A percentile compares a stretch with the other conserved stretches of the same genome.
These are phyloP conservation scores for Emys orbicularis DNA, from an alignment of 2,797 vertebrate species.

Conservation along the genomic window DNA sequence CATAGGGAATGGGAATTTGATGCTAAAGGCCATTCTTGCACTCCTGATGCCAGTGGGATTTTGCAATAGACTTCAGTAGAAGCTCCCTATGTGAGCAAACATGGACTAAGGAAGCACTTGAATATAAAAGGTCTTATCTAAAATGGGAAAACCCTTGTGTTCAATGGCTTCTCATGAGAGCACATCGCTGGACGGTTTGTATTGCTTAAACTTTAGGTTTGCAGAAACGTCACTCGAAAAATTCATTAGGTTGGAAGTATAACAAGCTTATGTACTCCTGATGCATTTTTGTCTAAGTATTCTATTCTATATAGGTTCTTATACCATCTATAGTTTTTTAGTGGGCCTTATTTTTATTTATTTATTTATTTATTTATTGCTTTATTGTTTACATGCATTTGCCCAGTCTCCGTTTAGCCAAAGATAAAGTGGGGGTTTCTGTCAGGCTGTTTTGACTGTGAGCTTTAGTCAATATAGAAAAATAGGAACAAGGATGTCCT, in stretches of 20 bases:
- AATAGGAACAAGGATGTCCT: background rate
- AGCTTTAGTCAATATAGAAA: background rate
- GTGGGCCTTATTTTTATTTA: background rate
- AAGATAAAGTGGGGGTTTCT: background rate
- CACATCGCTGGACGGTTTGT: background rate
- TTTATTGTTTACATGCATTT: background rate
- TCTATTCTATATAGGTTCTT: background rate
- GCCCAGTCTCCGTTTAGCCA: background rate
- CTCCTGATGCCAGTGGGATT: background rate
- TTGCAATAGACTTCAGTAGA: background rate
- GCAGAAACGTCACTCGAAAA: background rate
- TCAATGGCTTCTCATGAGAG: background rate
- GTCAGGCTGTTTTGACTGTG: background rate
- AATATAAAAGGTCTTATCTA: background rate
- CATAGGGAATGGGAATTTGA: background rate
- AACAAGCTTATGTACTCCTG: background rate
- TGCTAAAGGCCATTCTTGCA: background rate
- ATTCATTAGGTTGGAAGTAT: background rate
- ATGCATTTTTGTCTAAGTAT: background rate
- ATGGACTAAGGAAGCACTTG: background rate
- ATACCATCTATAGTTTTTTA: background rate
- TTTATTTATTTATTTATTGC: too few species aligned
- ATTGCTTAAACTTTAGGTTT: background rate
- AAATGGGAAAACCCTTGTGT: background rate
- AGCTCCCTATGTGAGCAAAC: background rate